phyloP scores from a whole-genome alignment of 2,888 invertebrate genomes.

The Caenorhabditis wallacei region DNA sequence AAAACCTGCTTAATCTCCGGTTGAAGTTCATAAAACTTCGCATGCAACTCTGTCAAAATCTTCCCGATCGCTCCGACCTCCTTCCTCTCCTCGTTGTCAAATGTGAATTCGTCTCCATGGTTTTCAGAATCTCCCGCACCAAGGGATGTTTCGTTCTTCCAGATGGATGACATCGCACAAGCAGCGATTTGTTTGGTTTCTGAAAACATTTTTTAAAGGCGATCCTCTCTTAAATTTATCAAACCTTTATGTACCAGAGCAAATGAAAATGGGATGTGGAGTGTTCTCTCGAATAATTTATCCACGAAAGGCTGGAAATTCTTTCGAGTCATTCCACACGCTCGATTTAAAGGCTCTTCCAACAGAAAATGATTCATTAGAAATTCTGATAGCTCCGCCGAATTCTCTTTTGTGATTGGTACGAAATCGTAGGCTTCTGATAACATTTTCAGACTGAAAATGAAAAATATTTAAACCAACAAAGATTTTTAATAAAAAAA shows the following conservation, averaged over 20 bases:
- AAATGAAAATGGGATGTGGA: slow-evolving; percentile 49
- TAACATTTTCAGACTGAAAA: slow-evolving; percentile 30
- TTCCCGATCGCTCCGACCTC: slow-evolving; percentile 42
- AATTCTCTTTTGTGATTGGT: slow-evolving; percentile 4
- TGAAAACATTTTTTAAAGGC: background rate
- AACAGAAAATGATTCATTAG: slow-evolving; percentile 48
- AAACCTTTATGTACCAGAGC: slow-evolving; percentile 37
- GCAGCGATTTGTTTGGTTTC: slow-evolving; percentile 48
- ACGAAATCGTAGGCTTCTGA: slow-evolving; percentile 11
- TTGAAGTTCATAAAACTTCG: slow-evolving; percentile 31
- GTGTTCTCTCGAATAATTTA: slow-evolving; percentile 41
- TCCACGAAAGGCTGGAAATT: slow-evolving; percentile 54
- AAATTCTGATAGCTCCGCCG: slow-evolving; percentile 32
- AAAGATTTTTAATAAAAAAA: no score
- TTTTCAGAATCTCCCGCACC: no score
- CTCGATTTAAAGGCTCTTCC: slow-evolving; percentile 59
- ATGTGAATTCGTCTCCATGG: slow-evolving; percentile 43
- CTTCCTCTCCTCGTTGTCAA: slow-evolving; percentile 3
- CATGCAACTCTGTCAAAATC: slow-evolving; percentile 57
- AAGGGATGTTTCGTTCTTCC: slow-evolving; percentile 35
- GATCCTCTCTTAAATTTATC: background rate
- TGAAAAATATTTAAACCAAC: no score
- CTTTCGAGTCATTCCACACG: slow-evolving; percentile 30
- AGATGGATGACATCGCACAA: slow-evolving; percentile 55
- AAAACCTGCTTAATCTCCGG: slow-evolving; percentile 39